These are phyloP conservation scores for Harpalus rufipes DNA, from an alignment of 2,888 invertebrate genomes.

Conservation along the genomic window DNA sequence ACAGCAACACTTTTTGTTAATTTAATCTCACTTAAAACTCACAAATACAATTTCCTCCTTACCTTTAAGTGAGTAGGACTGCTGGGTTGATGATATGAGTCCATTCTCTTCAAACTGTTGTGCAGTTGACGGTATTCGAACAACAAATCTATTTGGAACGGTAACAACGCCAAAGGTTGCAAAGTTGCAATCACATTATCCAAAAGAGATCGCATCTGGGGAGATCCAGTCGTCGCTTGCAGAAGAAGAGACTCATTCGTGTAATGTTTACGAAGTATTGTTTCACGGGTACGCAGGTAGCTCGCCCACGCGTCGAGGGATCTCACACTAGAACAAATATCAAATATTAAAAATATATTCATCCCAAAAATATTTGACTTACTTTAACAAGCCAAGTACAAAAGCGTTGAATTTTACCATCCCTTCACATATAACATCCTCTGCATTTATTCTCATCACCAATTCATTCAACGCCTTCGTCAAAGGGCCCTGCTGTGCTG, in stretches of 20 bases:
- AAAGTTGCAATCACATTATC: constrained; percentile 88
- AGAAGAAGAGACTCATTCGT: constrained; percentile 86
- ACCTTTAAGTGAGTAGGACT: constrained; percentile 75
- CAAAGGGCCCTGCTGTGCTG: constrained; percentile 91
- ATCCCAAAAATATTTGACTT: constrained; percentile 75
- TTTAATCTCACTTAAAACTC: not conserved
- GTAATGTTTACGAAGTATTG: constrained; percentile 89
- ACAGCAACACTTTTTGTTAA: no score
- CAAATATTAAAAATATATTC: no score
- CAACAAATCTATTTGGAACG: constrained; percentile 89
- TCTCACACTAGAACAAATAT: constrained; percentile 83
- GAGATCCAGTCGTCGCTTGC: constrained; percentile 81
- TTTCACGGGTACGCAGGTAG: constrained; percentile 90
- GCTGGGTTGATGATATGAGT: constrained; percentile 74
- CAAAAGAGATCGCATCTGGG: constrained; percentile 82
- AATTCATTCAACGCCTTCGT: constrained; percentile 91
- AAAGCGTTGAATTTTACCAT: constrained; percentile 94
- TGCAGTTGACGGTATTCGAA: constrained; percentile 89
- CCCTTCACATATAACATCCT: constrained; percentile 90
- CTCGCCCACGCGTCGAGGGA: constrained; percentile 95
- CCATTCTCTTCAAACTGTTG: constrained; percentile 86
- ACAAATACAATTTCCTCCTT: constrained; percentile 51
- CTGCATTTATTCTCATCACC: constrained; percentile 89
- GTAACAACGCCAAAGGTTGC: constrained; percentile 88
- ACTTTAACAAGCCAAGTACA: constrained; percentile 92